Percentiles rank a stretch among this genome's conserved stretches.
phyloP scores from a whole-genome alignment of 2,113 vertebrate species.

The Gnathonemus echidnorhynchus region DNA sequence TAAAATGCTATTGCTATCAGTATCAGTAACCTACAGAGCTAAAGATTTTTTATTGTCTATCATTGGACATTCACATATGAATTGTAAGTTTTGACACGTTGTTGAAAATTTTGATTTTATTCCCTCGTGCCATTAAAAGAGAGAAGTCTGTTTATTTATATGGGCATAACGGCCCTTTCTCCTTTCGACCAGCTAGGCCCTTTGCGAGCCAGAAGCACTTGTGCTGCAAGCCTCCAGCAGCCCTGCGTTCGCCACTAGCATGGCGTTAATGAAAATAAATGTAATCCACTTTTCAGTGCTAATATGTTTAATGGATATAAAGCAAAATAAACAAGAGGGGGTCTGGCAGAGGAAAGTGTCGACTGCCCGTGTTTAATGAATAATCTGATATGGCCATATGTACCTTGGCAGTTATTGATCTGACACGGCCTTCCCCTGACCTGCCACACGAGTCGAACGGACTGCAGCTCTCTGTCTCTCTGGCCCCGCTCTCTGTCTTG shows the following conservation, averaged over 20 bases:
- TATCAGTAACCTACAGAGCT: not conserved
- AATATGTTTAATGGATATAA: constrained; percentile 48
- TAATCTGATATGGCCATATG: constrained; percentile 36
- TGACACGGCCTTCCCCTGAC: not conserved
- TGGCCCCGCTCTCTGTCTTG: too few species aligned
- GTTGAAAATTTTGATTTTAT: not conserved
- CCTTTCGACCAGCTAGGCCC: not conserved
- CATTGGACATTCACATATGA: not conserved
- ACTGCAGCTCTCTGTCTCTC: not conserved
- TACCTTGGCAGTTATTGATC: constrained; percentile 12
- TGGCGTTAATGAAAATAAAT: constrained; percentile 57
- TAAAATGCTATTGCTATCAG: not conserved
- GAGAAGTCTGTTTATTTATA: not conserved
- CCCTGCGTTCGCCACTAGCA: not conserved
- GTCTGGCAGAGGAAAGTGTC: constrained; percentile 20
- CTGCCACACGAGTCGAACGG: not conserved
- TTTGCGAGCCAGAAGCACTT: not conserved
- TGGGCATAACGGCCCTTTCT: not conserved
- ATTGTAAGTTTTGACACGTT: not conserved
- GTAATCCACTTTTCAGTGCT: constrained; percentile 40
- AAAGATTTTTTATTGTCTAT: not conserved
- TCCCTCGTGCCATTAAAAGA: not conserved
- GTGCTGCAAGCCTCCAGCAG: not conserved
- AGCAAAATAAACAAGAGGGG: constrained; percentile 34
- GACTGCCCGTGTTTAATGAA: constrained; percentile 36